Evolutionary conservation across 2,888 invertebrate species (phyloP), one percentile per base, ranked within the genome.

Genomic region (Nephrocerus scutellatus): DNA sequence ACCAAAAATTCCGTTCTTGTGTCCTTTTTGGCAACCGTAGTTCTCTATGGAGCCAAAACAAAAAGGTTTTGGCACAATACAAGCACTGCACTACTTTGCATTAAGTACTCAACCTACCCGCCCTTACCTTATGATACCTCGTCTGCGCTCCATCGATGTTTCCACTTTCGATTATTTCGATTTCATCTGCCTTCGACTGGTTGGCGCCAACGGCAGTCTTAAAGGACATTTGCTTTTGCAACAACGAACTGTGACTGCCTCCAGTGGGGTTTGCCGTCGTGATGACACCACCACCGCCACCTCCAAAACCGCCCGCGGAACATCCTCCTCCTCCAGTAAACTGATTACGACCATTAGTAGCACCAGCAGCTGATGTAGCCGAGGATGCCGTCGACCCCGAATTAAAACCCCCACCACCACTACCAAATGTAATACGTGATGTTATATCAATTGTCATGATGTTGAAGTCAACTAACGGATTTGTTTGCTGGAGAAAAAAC

Each of bases 201-300:
- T 55, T 56, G 3, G 54, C 53, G 10, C 59, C 57, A n/a, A 63
- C 61, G 23, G 63, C 60, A 8, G 60, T 57, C 31, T 66, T 65
- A 40, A 66, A 63, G 19, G 66, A 63, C 53, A 66, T 55, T 44
- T 66, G 66, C 35, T 66, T 66, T 35, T 66, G 64, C 13, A 63
- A 46, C 14, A 60, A 44, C 9, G 60, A 52, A n/a, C 59, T 56
- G 36, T 59, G 58, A 32, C 59, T 60, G 12, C 63, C 62, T 5
- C 63, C 61, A 12, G 53, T 53, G 22, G 63, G 60, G 39, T 63
- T 63, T 8, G 62, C 58, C 18, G 52, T 53, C 23, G 57, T 54
- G 42, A 62, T 71, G 63, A 70, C 68, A 62, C 68, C 71, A 63
- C 43, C 56, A 54, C 42, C 44, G 40, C 47, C 53, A 23, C 51